These are phyloP conservation scores for Oconnorella tubifera DNA, from an alignment of 2,888 invertebrate genomes.

Conservation along the genomic window DNA sequence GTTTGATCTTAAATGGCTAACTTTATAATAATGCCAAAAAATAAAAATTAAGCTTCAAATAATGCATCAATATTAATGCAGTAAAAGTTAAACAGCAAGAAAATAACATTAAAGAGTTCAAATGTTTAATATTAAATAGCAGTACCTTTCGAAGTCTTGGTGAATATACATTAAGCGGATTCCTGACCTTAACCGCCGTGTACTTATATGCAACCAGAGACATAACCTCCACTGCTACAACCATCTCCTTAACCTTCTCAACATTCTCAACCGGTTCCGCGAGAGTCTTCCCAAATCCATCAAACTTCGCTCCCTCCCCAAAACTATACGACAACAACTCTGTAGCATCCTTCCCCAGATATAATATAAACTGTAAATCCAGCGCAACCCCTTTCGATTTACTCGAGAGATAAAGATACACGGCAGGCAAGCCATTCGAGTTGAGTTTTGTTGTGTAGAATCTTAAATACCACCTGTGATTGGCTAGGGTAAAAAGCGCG, in stretches of 20 bases:
- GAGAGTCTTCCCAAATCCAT: constrained; percentile 39
- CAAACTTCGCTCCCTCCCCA: constrained; percentile 39
- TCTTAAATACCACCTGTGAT: constrained; percentile 37
- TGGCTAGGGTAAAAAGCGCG: constrained; percentile 28
- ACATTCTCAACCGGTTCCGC: constrained; percentile 26
- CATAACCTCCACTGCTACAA: constrained; percentile 33
- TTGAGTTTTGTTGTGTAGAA: constrained; percentile 36
- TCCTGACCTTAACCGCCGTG: constrained; percentile 9
- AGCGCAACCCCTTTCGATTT: constrained; percentile 29
- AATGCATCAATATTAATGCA: too few relatives aligned
- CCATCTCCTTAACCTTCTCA: constrained; percentile 25
- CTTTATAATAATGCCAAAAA: too few relatives aligned
- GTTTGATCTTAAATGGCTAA: too few relatives aligned
- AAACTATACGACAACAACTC: constrained; percentile 36
- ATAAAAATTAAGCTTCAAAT: too few relatives aligned
- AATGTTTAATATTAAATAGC: too few relatives aligned
- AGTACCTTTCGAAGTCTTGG: not conserved
- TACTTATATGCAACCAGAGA: constrained; percentile 29
- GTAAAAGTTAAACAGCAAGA: too few relatives aligned
- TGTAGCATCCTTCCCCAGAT: constrained; percentile 20
- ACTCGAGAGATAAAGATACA: constrained; percentile 36
- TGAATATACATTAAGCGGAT: not conserved
- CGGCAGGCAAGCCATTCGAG: constrained; percentile 34
- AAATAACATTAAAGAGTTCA: too few relatives aligned
- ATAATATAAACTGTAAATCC: constrained; percentile 29